A percentile compares a stretch with the other conserved stretches of the same genome.
phyloP scores from a whole-genome alignment of 2,113 vertebrate genomes.

The Talpa occidentalis region DNA sequence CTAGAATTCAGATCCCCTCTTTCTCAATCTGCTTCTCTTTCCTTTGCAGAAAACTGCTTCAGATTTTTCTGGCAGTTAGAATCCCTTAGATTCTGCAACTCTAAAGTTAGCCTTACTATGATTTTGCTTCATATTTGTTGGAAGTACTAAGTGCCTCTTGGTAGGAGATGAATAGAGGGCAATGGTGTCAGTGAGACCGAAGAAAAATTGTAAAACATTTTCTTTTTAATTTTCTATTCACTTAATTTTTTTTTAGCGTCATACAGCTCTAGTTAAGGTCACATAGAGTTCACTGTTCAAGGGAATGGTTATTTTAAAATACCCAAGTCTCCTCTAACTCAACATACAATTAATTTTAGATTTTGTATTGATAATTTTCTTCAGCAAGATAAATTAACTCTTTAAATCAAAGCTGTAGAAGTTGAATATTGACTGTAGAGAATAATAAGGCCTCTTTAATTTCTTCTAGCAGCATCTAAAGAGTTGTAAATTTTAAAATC shows the following conservation, averaged over 20 bases:
- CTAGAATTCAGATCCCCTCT: not conserved
- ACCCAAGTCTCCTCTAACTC: slow-evolving; percentile 65
- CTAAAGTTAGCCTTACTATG: slow-evolving; percentile 26
- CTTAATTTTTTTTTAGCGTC: slow-evolving; percentile 76
- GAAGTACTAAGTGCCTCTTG: slow-evolving; percentile 50
- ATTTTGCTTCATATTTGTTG: slow-evolving; percentile 66
- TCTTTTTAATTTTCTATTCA: slow-evolving; percentile 81
- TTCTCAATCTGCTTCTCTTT: not conserved
- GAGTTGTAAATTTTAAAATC: slow-evolving; percentile 51
- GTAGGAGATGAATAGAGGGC: slow-evolving; percentile 63
- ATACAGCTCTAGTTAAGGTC: slow-evolving; percentile 73
- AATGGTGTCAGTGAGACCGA: slow-evolving; percentile 67
- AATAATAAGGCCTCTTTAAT: slow-evolving; percentile 50
- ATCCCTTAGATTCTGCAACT: slow-evolving; percentile 30
- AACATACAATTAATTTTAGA: slow-evolving; percentile 74
- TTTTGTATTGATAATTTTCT: slow-evolving; percentile 65
- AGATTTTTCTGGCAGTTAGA: slow-evolving; percentile 45
- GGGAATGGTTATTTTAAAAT: slow-evolving; percentile 81
- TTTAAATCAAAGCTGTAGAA: slow-evolving; percentile 73
- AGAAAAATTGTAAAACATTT: slow-evolving; percentile 79
- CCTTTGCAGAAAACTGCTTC: not conserved
- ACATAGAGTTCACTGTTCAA: slow-evolving; percentile 76
- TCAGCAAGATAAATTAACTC: slow-evolving; percentile 68
- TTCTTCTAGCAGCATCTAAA: not conserved
- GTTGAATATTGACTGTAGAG: slow-evolving; percentile 45